phyloP scores from a whole-genome alignment of 2,113 vertebrate species.

The Butorides virescens region DNA sequence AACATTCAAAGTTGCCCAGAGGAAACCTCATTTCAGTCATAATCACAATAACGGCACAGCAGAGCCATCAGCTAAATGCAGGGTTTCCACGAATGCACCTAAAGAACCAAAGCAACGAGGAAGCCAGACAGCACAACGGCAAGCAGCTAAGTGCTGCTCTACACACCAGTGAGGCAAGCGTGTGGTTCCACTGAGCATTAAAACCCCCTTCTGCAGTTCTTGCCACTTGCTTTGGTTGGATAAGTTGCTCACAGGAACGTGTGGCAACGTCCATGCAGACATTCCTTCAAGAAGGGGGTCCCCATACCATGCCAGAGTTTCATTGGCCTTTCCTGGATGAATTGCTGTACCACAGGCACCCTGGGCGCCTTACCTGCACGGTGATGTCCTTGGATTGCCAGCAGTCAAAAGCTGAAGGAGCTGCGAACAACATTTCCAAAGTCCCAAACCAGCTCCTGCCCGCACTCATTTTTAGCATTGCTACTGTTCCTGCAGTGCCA shows the following conservation, averaged over 20 bases:
- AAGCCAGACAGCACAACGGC: background rate
- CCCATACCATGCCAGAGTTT: accelerated
- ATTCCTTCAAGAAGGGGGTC: background rate
- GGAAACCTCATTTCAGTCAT: background rate
- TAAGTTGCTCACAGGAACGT: background rate
- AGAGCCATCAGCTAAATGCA: background rate
- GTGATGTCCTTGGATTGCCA: background rate
- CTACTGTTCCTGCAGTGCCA: background rate
- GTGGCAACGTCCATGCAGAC: accelerated
- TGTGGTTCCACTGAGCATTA: background rate
- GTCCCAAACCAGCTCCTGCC: background rate
- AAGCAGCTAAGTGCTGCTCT: background rate
- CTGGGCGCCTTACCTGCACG: background rate
- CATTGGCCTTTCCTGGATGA: background rate
- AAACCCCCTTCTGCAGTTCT: background rate
- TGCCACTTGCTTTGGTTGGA: background rate
- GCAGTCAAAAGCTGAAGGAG: background rate
- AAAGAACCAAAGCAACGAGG: background rate
- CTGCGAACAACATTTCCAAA: background rate
- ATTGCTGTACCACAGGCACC: background rate
- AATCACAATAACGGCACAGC: background rate
- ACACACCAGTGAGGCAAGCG: background rate
- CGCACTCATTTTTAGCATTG: background rate
- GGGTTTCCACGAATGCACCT: background rate
- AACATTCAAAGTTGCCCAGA: background rate